These are phyloP conservation scores for Dione juno DNA, from an alignment of 2,888 invertebrate species.

Conservation along the genomic window DNA sequence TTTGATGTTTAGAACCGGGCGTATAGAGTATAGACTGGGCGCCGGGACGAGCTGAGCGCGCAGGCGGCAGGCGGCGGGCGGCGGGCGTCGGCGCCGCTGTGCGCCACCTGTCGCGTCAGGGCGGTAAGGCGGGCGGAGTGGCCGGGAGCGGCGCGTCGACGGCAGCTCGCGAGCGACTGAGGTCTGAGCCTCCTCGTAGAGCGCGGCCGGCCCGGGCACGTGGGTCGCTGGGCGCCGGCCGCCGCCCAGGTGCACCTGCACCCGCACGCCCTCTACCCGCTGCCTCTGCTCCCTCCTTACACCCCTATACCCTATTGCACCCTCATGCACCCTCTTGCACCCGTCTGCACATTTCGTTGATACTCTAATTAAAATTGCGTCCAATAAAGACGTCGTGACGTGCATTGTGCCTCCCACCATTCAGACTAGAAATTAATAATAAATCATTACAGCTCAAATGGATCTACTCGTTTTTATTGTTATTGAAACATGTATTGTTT, in stretches of 20 bases:
- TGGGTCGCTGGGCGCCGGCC: slow-evolving; percentile 67
- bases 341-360: slow-evolving; percentile 44
- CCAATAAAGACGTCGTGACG: slow-evolving; percentile 37
- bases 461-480: slow-evolving; percentile 19
- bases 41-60: slow-evolving; percentile 60
- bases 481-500: slow-evolving; percentile 12
- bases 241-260: slow-evolving; percentile 78
- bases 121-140: slow-evolving; percentile 49
- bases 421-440: slow-evolving; percentile 26
- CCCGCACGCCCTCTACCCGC: slow-evolving; percentile 53
- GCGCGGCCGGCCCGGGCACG: slow-evolving; percentile 68
- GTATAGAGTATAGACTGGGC: slow-evolving; percentile 58
- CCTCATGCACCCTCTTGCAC: slow-evolving; percentile 45
- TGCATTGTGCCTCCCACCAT: slow-evolving; percentile 26
- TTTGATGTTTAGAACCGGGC: slow-evolving; percentile 64
- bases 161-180: slow-evolving; percentile 69
- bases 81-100: slow-evolving; percentile 64
- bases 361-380: slow-evolving; percentile 46
- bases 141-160: slow-evolving; percentile 51
- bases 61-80: slow-evolving; percentile 65
- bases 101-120: slow-evolving; percentile 67
- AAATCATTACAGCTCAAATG: slow-evolving; percentile 24
- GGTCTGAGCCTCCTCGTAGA: slow-evolving; percentile 63
- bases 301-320: slow-evolving; percentile 43
- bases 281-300: slow-evolving; percentile 42